Conservation (phyloP, 2,888 invertebrate species). For the Campopleginae sp. region DNA sequence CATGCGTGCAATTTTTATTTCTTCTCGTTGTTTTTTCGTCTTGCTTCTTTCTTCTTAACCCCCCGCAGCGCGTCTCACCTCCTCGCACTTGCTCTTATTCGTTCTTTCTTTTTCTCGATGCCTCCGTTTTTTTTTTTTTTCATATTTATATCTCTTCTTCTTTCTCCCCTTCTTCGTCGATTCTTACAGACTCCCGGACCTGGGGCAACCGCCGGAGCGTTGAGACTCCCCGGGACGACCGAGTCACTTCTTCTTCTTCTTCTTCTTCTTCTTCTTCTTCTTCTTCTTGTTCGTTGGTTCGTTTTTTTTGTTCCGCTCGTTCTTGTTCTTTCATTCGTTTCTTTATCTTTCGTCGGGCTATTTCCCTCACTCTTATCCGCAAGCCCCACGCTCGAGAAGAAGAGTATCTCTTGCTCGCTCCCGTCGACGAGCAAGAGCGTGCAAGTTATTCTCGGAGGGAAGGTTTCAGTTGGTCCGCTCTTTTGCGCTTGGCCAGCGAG, state of each 20-base stretch:
- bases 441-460: constrained; percentile 84
- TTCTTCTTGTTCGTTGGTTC: constrained; percentile 49
- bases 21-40: constrained; percentile 33
- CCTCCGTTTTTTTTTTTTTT: constrained; percentile 62
- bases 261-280: constrained; percentile 23
- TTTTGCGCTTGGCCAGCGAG: constrained; percentile 60
- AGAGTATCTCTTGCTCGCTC: constrained; percentile 48
- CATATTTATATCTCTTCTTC: constrained; percentile 43
- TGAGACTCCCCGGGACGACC: constrained; percentile 68
- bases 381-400: constrained; percentile 52
- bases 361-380: constrained; percentile 56
- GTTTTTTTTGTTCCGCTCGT: constrained; percentile 18
- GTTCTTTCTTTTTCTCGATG: constrained; percentile 57
- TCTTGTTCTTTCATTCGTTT: constrained; percentile 57
- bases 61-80: constrained; percentile 44
- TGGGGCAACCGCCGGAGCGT: constrained; percentile 79
- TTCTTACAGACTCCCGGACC: constrained; percentile 78
- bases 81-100: constrained; percentile 63
- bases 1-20: constrained; percentile 41
- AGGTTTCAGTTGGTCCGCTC: constrained; percentile 70
- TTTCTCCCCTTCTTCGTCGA: constrained; percentile 58
- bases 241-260: constrained; percentile 60
- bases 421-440: constrained; percentile 68
- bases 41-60: background rate
- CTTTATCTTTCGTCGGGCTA: constrained; percentile 52